Conservation (phyloP, 2,113 vertebrate species). For the Nannospalax galili region DNA sequence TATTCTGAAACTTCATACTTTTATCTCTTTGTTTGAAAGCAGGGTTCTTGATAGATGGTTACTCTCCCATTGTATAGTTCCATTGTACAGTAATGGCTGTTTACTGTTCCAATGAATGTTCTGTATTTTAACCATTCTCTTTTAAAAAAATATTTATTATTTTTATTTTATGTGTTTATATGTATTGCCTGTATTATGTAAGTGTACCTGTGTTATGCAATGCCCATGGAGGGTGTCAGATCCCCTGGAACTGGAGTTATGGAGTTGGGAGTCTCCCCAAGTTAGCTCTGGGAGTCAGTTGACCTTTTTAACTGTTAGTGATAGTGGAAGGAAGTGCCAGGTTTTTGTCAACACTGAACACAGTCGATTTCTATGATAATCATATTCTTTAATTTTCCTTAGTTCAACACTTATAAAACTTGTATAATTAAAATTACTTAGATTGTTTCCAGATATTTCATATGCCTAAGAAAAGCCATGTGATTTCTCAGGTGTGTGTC, state of each 20-base stretch:
- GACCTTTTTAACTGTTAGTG: neutral
- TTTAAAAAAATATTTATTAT: no score
- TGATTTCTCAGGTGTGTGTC: neutral
- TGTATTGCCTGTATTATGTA: no score
- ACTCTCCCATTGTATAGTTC: neutral
- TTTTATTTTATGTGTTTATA: no score
- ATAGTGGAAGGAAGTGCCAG: neutral
- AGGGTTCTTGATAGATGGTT: neutral
- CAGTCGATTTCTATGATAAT: neutral
- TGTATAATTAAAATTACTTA: conserved; percentile 36
- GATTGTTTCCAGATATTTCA: conserved; percentile 43
- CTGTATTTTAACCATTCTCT: neutral
- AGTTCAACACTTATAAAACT: conserved; percentile 4
- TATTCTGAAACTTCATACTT: neutral
- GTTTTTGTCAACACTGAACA: conserved; percentile 16
- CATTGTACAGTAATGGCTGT: neutral
- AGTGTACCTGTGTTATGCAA: no score
- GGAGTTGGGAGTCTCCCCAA: neutral
- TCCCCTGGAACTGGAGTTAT: no score
- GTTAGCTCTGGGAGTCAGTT: neutral
- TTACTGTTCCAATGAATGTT: neutral
- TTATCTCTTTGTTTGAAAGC: neutral
- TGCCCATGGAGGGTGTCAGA: no score
- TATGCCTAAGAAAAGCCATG: neutral
- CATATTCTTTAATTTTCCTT: neutral